phyloP scores from a whole-genome alignment of 92 coral and sea anemone species.

The Epizoanthus fatuus region DNA sequence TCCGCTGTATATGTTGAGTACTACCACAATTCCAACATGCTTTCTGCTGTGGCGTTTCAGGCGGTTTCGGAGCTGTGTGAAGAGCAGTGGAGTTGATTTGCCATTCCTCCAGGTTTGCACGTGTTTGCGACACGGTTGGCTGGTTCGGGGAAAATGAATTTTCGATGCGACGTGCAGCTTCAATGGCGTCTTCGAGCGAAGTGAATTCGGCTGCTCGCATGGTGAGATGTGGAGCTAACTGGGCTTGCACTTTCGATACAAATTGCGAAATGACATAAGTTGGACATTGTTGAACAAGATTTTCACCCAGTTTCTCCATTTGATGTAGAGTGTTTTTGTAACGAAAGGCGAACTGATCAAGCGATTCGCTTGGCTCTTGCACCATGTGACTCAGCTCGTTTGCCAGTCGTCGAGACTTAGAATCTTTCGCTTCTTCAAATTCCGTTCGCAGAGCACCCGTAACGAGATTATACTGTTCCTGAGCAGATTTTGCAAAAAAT shows the following conservation, averaged over 20 bases:
- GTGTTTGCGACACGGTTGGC: constrained; percentile 40
- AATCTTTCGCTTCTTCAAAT: constrained; percentile 56
- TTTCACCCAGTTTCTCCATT: constrained; percentile 74
- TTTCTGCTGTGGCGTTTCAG: constrained; percentile 1
- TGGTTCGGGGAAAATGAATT: constrained; percentile 50
- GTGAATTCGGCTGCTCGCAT: constrained; percentile 70
- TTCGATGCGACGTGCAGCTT: constrained; percentile 78
- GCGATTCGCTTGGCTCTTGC: constrained; percentile 60
- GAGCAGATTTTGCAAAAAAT: constrained; percentile 56
- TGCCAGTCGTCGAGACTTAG: constrained; percentile 56
- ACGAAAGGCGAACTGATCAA: constrained; percentile 68
- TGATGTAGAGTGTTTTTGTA: constrained; percentile 68
- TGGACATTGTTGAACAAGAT: constrained; percentile 66
- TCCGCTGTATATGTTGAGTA: constrained; percentile 33
- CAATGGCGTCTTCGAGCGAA: constrained; percentile 59
- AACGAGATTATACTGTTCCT: constrained; percentile 53
- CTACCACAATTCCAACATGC: constrained; percentile 63
- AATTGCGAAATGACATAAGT: constrained; percentile 77
- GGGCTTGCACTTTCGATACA: constrained; percentile 66
- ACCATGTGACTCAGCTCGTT: constrained; percentile 47
- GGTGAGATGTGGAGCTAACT: constrained; percentile 65
- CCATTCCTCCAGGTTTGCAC: constrained; percentile 59
- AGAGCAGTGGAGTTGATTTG: constrained; percentile 25
- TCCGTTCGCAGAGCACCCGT: constrained; percentile 34
- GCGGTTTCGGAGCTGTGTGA: constrained; percentile 16